phyloP scores from a whole-genome alignment of 2,888 invertebrate genomes.

The Congeria kusceri region DNA sequence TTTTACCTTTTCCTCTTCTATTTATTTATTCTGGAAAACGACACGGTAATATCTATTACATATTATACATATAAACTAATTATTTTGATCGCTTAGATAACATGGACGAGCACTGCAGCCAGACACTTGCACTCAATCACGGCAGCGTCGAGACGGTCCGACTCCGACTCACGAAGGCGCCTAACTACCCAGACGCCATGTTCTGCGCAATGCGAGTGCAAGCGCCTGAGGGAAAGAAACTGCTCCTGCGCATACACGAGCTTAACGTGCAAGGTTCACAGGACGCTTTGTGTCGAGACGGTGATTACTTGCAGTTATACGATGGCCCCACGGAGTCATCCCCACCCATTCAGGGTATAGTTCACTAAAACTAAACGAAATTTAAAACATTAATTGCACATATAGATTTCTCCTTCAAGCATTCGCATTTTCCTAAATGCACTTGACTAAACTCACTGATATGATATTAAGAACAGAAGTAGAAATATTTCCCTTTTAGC shows the following conservation, averaged over 20 bases:
- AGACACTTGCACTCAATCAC: conserved; percentile 57
- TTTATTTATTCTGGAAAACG: no score
- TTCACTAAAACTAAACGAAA: no score
- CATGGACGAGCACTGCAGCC: conserved; percentile 62
- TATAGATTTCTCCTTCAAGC: no score
- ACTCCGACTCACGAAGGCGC: conserved; percentile 41
- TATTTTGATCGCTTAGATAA: conserved; percentile 38
- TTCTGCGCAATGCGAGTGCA: conserved; percentile 60
- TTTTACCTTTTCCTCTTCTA: no score
- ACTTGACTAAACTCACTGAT: no score
- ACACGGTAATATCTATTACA: no score
- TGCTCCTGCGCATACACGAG: conserved; percentile 38
- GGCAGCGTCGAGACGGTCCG: conserved; percentile 54
- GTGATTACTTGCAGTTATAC: conserved; percentile 53
- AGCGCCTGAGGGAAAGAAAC: conserved; percentile 58
- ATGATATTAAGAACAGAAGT: no score
- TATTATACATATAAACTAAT: no score
- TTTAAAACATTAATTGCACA: no score
- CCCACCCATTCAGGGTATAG: conserved; percentile 32
- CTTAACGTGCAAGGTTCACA: conserved; percentile 44
- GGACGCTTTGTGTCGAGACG: conserved; percentile 42
- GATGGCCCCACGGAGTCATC: conserved; percentile 50
- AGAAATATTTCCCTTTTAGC: no score
- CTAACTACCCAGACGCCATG: conserved; percentile 57
- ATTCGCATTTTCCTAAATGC: no score